Conservation (phyloP, 2,113 vertebrate genomes). For the Manacus vitellinus region DNA sequence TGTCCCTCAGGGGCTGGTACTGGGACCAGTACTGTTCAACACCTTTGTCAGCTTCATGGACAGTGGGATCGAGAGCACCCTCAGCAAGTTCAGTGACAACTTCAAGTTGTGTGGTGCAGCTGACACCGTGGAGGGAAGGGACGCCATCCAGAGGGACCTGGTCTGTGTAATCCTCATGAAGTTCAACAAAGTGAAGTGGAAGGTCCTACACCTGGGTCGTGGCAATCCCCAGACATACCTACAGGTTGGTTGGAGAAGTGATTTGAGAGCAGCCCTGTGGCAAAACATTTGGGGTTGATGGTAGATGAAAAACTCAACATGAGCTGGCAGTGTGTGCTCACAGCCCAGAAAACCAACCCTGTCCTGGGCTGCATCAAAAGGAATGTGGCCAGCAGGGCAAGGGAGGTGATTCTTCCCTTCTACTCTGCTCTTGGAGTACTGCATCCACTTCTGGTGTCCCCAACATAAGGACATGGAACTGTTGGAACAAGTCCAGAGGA, state of each 20-base stretch:
- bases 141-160: neutral
- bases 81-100: neutral
- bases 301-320: neutral
- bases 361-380: neutral
- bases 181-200: neutral
- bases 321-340: neutral
- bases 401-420: neutral
- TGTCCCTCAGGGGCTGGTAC: neutral
- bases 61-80: neutral
- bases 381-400: neutral
- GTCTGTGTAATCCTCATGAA: neutral
- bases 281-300: neutral
- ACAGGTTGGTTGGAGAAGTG: neutral
- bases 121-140: neutral
- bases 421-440: neutral
- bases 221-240: neutral
- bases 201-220: neutral
- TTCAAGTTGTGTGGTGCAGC: neutral
- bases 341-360: neutral
- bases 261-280: neutral
- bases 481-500: neutral
- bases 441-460: neutral
- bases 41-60: neutral
- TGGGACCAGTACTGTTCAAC: neutral
- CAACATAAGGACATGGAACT: neutral